Evolutionary conservation across 2,888 invertebrate species (phyloP).

Genomic region (Nemapogon koenigi): DNA sequence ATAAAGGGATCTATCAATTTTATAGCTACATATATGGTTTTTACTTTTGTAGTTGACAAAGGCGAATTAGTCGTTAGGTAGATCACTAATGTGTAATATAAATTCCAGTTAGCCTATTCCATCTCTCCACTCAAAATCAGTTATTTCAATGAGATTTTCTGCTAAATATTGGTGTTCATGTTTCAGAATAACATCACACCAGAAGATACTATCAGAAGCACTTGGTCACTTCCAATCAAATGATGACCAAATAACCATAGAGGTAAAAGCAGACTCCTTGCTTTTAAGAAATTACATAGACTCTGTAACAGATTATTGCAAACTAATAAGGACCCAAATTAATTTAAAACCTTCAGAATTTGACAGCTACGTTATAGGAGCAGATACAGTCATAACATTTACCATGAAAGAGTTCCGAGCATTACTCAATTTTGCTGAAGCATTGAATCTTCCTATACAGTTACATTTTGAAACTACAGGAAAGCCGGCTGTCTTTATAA

Average conservation of each 20-base stretch:
- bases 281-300: conserved; percentile 81
- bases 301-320: conserved; percentile 66
- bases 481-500: conserved; percentile 76
- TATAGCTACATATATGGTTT: too few species aligned
- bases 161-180: too few species aligned
- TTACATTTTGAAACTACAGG: conserved; percentile 81
- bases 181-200: conserved; percentile 64
- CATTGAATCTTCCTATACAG: conserved; percentile 70
- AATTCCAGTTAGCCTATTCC: too few species aligned
- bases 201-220: conserved; percentile 74
- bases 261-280: conserved; percentile 68
- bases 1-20: too few species aligned
- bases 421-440: conserved; percentile 80
- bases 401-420: conserved; percentile 86
- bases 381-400: conserved; percentile 80
- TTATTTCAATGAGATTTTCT: too few species aligned
- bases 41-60: too few species aligned
- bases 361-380: conserved; percentile 68
- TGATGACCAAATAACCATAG: conserved; percentile 84
- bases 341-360: conserved; percentile 77
- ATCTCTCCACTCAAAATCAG: too few species aligned
- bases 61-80: too few species aligned
- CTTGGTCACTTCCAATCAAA: conserved; percentile 79
- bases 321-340: conserved; percentile 80
- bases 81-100: too few species aligned